Percentiles rank a stretch among this genome's conserved stretches.
Evolutionary conservation across 2,797 vertebrate genomes (phyloP).

Genomic region (Siniperca undulata): DNA sequence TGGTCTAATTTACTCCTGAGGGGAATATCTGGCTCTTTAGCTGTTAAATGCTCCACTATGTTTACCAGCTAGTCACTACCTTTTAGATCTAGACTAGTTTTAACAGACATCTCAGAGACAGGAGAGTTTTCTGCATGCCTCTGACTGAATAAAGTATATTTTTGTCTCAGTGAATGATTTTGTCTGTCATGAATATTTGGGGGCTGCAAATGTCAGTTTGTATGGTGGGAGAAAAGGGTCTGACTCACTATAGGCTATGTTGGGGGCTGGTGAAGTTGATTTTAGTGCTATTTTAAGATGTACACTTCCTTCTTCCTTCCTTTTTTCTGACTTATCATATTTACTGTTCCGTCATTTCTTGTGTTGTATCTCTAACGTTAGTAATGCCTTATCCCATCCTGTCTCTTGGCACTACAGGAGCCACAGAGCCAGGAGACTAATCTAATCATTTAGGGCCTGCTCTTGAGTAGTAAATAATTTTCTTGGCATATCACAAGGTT

Average conservation of each 20-base stretch:
- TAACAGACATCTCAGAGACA: background rate
- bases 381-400: conserved; percentile 54
- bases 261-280: conserved; percentile 34
- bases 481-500: conserved; percentile 65
- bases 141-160: background rate
- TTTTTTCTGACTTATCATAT: conserved; percentile 16
- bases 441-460: conserved; percentile 71
- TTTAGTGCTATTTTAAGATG: conserved; percentile 40
- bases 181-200: conserved; percentile 38
- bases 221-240: conserved; percentile 35
- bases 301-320: background rate
- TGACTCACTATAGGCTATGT: conserved; percentile 45
- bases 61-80: background rate
- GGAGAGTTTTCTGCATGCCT: background rate
- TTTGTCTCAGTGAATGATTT: conserved; percentile 7
- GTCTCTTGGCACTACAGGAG: conserved; percentile 47
- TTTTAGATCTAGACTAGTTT: conserved; percentile 6
- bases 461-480: conserved; percentile 71
- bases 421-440: conserved; percentile 69
- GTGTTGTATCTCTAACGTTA: conserved; percentile 37
- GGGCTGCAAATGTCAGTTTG: conserved; percentile 31
- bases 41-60: background rate
- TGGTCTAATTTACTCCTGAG: background rate
- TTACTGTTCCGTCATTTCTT: conserved; percentile 35
- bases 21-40: background rate